Base-by-base conservation (phyloP, 1,140 invertebrate species). In the Drosophila ficusphila region DNA sequence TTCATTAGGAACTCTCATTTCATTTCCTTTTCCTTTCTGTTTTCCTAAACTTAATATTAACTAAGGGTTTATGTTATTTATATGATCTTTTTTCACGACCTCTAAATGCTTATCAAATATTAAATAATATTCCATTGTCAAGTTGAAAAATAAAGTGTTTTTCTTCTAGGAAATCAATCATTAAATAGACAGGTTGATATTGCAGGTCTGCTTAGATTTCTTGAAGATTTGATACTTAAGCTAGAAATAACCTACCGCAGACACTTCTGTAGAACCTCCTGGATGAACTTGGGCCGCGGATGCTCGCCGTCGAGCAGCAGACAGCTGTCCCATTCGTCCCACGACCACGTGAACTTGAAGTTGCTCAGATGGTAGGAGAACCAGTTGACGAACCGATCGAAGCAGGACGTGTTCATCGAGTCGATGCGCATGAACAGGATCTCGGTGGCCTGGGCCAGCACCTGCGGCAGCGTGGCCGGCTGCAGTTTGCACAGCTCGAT, bases 351-450 rank as follows among this genome's bases (percentile, higher is more conserved):
- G 89, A 99, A 99, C 92, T 99, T 98, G 90, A 99, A 99, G 92
- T 99, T 99, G 90, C 98, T 99, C 91, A 99, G 93, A 93, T 99
- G 99, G 90, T 99, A 99, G 0, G 97, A 95, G 93, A 99, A 99
- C 99, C 99, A 99, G 89, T 95, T 96, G 2, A 97, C 96, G 92
- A 99, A 99, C 76, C 98, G 96, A 91, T 99, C 98, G 92, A 99
- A 98, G 91, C 98, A 98, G 3, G 97, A 95, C 1, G 97, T 95
- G 90, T 99, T 99, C 98, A 99, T 99, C 7, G 96, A 96, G 89
- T 99, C 98, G 89, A 99, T 96, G 74, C 98, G 94, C 91, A 98
- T 96, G 91, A 98, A 99, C 16, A 99, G 92, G 79, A 99, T 96
- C 93, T 99, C 98, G 16, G 98, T 99, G 3, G 99, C 98, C 92